Evolutionary conservation across 2,113 vertebrate genomes (phyloP).

Genomic region (Psittacula cyanocephala): DNA sequence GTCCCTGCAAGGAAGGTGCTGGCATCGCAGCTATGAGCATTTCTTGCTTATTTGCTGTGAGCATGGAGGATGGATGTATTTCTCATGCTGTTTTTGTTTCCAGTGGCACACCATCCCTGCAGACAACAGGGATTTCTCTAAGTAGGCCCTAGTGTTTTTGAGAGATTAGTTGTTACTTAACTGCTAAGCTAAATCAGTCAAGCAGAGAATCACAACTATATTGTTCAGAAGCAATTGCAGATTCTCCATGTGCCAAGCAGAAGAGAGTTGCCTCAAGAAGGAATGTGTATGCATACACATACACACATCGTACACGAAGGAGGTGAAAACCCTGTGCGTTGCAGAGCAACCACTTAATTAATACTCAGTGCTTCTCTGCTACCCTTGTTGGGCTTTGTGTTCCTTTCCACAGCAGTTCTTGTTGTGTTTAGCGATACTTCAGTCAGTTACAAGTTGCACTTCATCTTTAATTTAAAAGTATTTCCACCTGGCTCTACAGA

Average conservation of each 20-base stretch:
- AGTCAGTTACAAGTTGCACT: neutral
- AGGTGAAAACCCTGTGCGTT: neutral
- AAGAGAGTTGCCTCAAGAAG: constrained; percentile 26
- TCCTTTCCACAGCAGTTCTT: neutral
- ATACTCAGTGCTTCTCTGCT: neutral
- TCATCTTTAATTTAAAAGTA: neutral
- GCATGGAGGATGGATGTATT: constrained; percentile 26
- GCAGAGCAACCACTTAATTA: constrained; percentile 4
- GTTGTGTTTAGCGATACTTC: accelerated
- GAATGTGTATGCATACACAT: accelerated
- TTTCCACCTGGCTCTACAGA: neutral
- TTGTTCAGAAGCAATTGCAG: constrained; percentile 13
- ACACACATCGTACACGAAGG: neutral
- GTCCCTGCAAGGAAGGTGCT: neutral
- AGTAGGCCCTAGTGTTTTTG: constrained; percentile 67
- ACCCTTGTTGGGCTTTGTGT: neutral
- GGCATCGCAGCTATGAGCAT: accelerated
- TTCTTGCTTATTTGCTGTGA: neutral
- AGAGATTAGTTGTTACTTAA: constrained; percentile 69
- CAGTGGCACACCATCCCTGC: constrained; percentile 21
- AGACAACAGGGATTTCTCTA: constrained; percentile 63
- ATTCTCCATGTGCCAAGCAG: constrained; percentile 11
- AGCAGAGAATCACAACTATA: constrained; percentile 37
- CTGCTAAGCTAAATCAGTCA: constrained; percentile 67
- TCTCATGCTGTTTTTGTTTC: constrained; percentile 46